Evolutionary conservation across 2,797 vertebrate species (phyloP).

Genomic region (Malacoraja senta): DNA sequence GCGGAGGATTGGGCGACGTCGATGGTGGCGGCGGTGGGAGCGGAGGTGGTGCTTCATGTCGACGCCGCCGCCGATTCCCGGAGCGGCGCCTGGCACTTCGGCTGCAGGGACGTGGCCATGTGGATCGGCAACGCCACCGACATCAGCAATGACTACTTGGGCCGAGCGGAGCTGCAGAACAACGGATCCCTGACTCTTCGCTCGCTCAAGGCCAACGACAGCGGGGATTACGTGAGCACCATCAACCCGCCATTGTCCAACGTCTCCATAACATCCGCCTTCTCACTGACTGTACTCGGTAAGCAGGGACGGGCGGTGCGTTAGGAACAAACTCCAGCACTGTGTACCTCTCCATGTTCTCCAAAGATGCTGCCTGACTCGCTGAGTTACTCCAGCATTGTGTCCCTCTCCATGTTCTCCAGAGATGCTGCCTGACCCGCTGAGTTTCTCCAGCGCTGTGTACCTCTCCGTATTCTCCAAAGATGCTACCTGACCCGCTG

Average conservation of each 20-base stretch:
- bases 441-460: no score
- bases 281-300: background rate
- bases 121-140: background rate
- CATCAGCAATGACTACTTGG: background rate
- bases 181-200: background rate
- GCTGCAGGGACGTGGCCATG: background rate
- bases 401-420: no score
- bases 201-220: background rate
- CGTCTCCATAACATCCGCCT: background rate
- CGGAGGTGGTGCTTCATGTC: background rate
- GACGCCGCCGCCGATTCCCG: accelerated
- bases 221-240: background rate
- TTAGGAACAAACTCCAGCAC: no score
- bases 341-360: no score
- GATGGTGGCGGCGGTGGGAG: background rate
- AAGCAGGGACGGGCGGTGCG: background rate
- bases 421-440: no score
- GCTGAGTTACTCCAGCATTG: no score
- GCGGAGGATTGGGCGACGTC: background rate
- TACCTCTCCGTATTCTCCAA: no score
- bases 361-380: no score
- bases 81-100: background rate
- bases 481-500: no score
- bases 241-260: background rate
- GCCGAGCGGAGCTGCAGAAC: background rate